Base-by-base conservation (phyloP, 92 coral and sea anemone genomes). In the Metridium senile region DNA sequence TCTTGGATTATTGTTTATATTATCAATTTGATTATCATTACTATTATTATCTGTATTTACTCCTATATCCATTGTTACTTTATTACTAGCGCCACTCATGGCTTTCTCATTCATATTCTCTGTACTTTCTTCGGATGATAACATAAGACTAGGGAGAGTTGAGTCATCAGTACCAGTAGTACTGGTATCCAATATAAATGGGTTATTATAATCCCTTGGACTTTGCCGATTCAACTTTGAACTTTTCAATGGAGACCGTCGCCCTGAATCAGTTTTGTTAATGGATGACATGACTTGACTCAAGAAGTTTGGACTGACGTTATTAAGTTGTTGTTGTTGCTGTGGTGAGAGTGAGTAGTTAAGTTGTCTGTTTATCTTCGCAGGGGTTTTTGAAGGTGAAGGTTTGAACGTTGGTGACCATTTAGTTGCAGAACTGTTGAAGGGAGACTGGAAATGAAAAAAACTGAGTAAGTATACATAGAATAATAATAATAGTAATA, bases 231-330 rank as follows among this genome's bases (percentile, higher is more conserved):
- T 61, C 28, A 30, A 33, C 22, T 19, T 43, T 32, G 57, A 35
- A 22, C 25, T 18, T 18, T 56, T 75, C 16, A 10, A 11, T 6
- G 71, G 71, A 26, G 72, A 75, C 9, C 39, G 26, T 26, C 30
- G 33, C 1, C 57, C 65, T 13, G 65, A 34, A 17, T 67, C 62
- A 0, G 82, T 64, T 49, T 34, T 66, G 56, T 77, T 77, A 0
- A 77, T 77, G 26, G 51, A 77, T 17, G 74, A 46, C 18, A 77
- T 65, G 0, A 77, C 72, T 68, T 77, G 74, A 67, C 82, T 71
- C 9, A 77, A 72, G 65, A 77, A 73, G 29, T 63, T 73, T 26
- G 78, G 78, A 29, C 33, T 73, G 52, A 9, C 34, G 18, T 52
- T n/a, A 11, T 28, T 26, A 47, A 23, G 32, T 53, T 58, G 65